A percentile compares a stretch with the other conserved stretches of the same genome.
Evolutionary conservation across 2,113 vertebrate species (phyloP).

Genomic region (Meriones unguiculatus): DNA sequence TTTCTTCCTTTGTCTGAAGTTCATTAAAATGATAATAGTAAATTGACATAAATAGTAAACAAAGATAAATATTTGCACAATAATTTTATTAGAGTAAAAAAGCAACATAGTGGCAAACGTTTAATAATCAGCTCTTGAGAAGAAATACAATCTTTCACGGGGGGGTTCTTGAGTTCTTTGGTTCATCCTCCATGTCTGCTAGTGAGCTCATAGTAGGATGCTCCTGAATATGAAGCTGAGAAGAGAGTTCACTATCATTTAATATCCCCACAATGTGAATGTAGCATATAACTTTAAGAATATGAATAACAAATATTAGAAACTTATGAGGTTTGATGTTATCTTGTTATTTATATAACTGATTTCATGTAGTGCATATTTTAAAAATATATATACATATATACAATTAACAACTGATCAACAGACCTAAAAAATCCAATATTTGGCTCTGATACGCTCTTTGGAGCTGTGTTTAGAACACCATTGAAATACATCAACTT

Average conservation of each 20-base stretch:
- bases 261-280: neutral
- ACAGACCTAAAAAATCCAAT: neutral
- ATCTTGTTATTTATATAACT: neutral
- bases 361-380: neutral
- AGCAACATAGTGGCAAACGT: neutral
- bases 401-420: neutral
- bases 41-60: neutral
- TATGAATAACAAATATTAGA: neutral
- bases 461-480: neutral
- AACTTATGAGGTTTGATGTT: neutral
- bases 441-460: neutral
- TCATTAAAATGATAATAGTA: neutral
- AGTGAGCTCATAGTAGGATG: neutral
- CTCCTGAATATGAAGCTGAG: neutral
- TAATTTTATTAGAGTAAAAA: neutral
- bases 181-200: accelerated
- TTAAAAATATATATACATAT: neutral
- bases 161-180: neutral
- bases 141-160: neutral
- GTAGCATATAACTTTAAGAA: neutral
- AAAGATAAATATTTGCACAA: neutral
- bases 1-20: constrained; percentile 5
- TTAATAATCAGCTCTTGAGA: neutral
- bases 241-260: neutral
- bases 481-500: neutral